Evolutionary conservation across 2,888 invertebrate species (phyloP).

Genomic region (Melanophora roralis): DNA sequence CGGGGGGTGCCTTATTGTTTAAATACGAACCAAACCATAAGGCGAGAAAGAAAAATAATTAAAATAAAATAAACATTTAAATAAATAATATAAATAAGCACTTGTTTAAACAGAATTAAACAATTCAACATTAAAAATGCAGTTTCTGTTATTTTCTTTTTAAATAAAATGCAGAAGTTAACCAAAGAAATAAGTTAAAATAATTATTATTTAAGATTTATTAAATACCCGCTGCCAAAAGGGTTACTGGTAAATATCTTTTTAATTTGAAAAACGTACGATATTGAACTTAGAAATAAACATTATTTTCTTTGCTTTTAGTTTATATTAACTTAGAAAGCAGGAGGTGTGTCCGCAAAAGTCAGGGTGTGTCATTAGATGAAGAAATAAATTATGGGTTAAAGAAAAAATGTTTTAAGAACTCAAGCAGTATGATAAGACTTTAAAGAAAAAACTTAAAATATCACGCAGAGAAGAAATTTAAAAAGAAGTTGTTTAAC

Average conservation of each 20-base stretch:
- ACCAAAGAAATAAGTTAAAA: neutral
- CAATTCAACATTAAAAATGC: neutral
- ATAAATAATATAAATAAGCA: slow-evolving; percentile 22
- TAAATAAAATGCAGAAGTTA: neutral
- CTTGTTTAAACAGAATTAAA: slow-evolving; percentile 18
- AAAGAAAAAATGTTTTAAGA: no score
- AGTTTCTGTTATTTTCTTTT: neutral
- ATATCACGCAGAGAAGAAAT: no score
- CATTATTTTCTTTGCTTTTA: no score
- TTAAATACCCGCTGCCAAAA: neutral
- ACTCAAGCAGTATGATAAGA: no score
- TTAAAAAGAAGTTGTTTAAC: no score
- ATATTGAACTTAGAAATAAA: no score
- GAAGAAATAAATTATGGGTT: no score
- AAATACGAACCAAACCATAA: neutral
- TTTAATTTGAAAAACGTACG: no score
- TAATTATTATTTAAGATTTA: neutral
- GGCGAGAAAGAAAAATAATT: neutral
- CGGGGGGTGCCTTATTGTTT: neutral
- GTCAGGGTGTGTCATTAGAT: no score
- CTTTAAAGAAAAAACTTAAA: no score
- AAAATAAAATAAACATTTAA: slow-evolving; percentile 26
- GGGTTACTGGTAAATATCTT: neutral
- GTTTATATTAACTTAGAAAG: no score
- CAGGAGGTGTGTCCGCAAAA: no score